A percentile compares a stretch with the other conserved stretches of the same genome.
Evolutionary conservation across 2,113 vertebrate genomes (phyloP).

Genomic region (Choloepus hoffmanni): DNA sequence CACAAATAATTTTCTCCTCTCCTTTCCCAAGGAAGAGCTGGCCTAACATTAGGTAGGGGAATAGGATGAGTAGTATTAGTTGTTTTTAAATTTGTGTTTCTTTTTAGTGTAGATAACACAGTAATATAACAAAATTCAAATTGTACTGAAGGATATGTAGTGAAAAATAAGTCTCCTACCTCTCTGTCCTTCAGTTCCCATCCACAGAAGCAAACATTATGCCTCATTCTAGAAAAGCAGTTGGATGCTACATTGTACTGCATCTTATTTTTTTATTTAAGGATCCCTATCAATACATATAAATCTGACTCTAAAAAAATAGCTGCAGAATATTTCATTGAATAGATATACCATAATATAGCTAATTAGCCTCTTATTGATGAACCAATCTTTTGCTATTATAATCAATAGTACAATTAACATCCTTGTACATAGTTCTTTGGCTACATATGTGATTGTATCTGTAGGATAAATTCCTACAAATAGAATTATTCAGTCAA

Average conservation of each 20-base stretch:
- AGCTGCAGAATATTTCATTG: background rate
- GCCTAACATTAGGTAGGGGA: background rate
- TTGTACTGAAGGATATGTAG: background rate
- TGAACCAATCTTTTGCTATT: slow-evolving; percentile 10
- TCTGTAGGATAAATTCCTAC: slow-evolving; percentile 33
- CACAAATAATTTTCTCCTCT: background rate
- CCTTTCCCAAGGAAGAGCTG: slow-evolving; percentile 6
- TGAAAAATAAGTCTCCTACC: slow-evolving; percentile 41
- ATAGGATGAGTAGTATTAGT: background rate
- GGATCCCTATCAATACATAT: background rate
- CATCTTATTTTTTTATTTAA: background rate
- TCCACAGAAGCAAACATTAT: slow-evolving; percentile 27
- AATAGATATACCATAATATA: background rate
- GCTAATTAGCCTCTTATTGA: background rate
- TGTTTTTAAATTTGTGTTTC: slow-evolving; percentile 33
- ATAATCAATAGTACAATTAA: background rate
- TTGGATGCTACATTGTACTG: background rate
- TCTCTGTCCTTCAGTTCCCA: background rate
- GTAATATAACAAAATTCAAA: slow-evolving; percentile 11
- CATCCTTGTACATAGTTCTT: background rate
- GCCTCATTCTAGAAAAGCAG: background rate
- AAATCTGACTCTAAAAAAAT: slow-evolving; percentile 42
- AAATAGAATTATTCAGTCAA: slow-evolving; percentile 27
- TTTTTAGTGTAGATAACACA: slow-evolving; percentile 43
- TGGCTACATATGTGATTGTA: background rate